Evolutionary conservation across 2,797 vertebrate genomes (phyloP).

Genomic region (Enteromius mattozi): DNA sequence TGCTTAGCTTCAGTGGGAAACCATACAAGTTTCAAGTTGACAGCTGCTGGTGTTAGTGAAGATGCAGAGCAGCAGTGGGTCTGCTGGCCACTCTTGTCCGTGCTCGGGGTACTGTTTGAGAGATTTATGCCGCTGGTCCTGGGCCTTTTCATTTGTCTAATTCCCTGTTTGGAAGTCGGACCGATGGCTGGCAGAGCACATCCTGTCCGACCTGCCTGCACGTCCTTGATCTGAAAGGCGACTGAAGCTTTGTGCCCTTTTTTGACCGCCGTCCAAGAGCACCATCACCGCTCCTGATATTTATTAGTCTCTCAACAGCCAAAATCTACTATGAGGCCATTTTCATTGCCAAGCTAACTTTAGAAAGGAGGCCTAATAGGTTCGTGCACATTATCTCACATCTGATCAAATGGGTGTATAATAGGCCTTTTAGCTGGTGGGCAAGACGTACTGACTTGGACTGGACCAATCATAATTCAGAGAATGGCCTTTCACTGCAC

Average conservation of each 20-base stretch:
- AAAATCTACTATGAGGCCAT: constrained; percentile 45
- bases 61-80: constrained; percentile 42
- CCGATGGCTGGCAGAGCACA: constrained; percentile 65
- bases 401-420: constrained; percentile 57
- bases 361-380: constrained; percentile 51
- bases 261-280: constrained; percentile 52
- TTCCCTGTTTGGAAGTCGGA: constrained; percentile 70
- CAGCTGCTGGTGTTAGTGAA: not conserved
- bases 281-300: constrained; percentile 42
- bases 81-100: constrained; percentile 59
- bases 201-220: constrained; percentile 41
- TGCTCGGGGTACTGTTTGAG: constrained; percentile 61
- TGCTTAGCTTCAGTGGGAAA: constrained; percentile 10
- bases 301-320: constrained; percentile 53
- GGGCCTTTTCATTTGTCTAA: constrained; percentile 77
- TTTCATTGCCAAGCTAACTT: constrained; percentile 41
- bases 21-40: not conserved
- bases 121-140: constrained; percentile 72
- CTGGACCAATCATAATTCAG: constrained; percentile 56
- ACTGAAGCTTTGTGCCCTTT: constrained; percentile 42
- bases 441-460: constrained; percentile 58
- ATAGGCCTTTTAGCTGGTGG: constrained; percentile 53
- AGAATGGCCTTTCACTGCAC: constrained; percentile 53
- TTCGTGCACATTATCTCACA: constrained; percentile 46
- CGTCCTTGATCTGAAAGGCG: constrained; percentile 61